A percentile compares a stretch with the other conserved stretches of the same genome.
Conservation (phyloP, 2,888 invertebrate species). For the Lucinisca nassula region DNA sequence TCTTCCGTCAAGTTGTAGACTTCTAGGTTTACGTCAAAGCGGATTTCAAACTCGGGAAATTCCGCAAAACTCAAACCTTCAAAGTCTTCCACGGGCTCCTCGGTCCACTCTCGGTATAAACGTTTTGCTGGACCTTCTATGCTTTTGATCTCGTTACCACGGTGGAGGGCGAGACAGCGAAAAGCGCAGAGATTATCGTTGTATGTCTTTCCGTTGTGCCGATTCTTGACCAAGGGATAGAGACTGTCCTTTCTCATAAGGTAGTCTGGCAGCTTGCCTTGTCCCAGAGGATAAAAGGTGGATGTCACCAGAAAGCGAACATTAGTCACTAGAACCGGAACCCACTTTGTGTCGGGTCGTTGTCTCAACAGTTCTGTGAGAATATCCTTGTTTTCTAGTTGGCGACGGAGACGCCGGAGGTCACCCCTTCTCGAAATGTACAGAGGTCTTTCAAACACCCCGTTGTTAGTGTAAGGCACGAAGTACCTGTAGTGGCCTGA, state of each 20-base stretch:
- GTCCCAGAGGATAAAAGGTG: conserved; percentile 44
- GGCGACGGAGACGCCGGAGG: neutral
- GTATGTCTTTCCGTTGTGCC: conserved; percentile 21
- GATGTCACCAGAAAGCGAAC: conserved; percentile 32
- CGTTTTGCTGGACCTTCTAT: conserved; percentile 23
- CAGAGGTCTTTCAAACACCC: conserved; percentile 11
- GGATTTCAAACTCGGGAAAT: too few relatives aligned
- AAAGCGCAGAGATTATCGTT: conserved; percentile 51
- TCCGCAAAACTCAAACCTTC: neutral
- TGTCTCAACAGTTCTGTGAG: neutral
- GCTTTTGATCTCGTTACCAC: conserved; percentile 18
- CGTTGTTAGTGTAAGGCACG: conserved; percentile 5
- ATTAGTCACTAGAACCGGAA: conserved; percentile 17
- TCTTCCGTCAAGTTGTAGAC: too few relatives aligned
- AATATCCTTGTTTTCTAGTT: neutral
- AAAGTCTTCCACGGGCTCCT: neutral
- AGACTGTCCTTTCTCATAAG: conserved; percentile 27
- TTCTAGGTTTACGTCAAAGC: too few relatives aligned
- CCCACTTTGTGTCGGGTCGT: conserved; percentile 19
- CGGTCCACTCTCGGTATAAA: conserved; percentile 21
- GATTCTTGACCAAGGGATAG: conserved; percentile 44
- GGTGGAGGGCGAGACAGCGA: conserved; percentile 48
- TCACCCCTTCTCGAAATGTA: conserved; percentile 21
- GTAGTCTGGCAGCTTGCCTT: conserved; percentile 37
- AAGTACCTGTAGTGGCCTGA: conserved; percentile 2